A percentile compares a stretch with the other conserved stretches of the same genome.
Conservation (phyloP, 2,888 invertebrate genomes). For the Epiperipatus broadwayi region DNA sequence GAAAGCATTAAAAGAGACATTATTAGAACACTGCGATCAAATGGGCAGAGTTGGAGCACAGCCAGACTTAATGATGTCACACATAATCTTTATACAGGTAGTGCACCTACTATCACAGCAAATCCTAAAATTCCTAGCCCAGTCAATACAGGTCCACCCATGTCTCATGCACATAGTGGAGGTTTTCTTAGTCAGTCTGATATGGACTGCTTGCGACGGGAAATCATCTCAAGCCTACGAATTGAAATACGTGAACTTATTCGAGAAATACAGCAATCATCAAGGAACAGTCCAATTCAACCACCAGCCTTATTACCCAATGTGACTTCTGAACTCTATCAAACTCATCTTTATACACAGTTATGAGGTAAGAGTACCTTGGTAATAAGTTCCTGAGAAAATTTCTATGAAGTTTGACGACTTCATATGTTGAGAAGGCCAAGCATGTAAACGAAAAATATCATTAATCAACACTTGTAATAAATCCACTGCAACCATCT, state of each 20-base stretch:
- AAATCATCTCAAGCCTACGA: constrained; percentile 23
- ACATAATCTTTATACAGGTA: neutral
- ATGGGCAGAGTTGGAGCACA: too few species aligned
- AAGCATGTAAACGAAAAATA: too few species aligned
- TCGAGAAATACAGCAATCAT: constrained; percentile 13
- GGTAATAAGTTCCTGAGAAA: too few species aligned
- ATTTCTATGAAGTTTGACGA: too few species aligned
- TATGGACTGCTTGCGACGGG: constrained; percentile 24
- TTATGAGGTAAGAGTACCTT: too few species aligned
- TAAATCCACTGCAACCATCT: too few species aligned
- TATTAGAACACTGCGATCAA: constrained; percentile 24
- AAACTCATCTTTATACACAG: constrained; percentile 28
- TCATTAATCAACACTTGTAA: too few species aligned
- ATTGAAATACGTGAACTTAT: constrained; percentile 22
- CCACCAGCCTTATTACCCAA: constrained; percentile 19
- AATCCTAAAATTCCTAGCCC: neutral
- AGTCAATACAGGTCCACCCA: neutral
- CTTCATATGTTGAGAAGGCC: too few species aligned
- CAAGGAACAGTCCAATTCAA: constrained; percentile 4
- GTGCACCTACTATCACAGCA: too few species aligned
- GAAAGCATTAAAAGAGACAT: constrained; percentile 33
- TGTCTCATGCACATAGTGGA: constrained; percentile 13
- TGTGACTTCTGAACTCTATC: constrained; percentile 24
- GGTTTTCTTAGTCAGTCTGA: constrained; percentile 22
- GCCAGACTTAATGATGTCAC: neutral